Evolutionary conservation across 2,888 invertebrate genomes (phyloP).

Genomic region (Cheilosia urbana): DNA sequence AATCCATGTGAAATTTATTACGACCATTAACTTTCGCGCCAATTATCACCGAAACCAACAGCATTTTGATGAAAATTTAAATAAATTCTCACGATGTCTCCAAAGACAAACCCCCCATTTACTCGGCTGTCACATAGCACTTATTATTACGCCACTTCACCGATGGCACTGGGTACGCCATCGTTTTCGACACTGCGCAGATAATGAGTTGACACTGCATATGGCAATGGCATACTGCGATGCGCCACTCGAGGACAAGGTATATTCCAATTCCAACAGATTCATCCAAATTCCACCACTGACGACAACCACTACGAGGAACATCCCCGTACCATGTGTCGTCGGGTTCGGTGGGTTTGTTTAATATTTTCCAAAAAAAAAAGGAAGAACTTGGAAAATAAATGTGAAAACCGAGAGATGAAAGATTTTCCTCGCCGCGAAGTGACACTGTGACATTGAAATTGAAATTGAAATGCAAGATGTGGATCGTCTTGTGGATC

Average conservation of each 20-base stretch:
- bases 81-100: slow-evolving; percentile 70
- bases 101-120: slow-evolving; percentile 34
- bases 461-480: slow-evolving; percentile 63
- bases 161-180: background rate
- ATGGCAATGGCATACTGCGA: slow-evolving; percentile 6
- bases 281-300: slow-evolving; percentile 52
- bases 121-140: slow-evolving; percentile 33
- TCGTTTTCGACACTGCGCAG: slow-evolving; percentile 39
- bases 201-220: slow-evolving; percentile 44
- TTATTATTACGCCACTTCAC: slow-evolving; percentile 47
- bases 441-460: slow-evolving; percentile 70
- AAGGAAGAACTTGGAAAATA: slow-evolving; percentile 9
- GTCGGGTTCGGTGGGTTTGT: slow-evolving; percentile 15
- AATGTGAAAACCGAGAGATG: slow-evolving; percentile 23
- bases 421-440: slow-evolving; percentile 39
- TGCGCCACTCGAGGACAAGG: slow-evolving; percentile 33
- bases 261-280: background rate
- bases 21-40: slow-evolving; percentile 68
- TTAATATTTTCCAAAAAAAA: slow-evolving; percentile 32
- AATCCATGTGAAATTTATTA: slow-evolving; percentile 50
- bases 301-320: slow-evolving; percentile 9
- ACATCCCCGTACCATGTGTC: slow-evolving; percentile 63
- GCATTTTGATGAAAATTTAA: slow-evolving; percentile 43
- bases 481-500: slow-evolving; percentile 45
- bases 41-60: slow-evolving; percentile 57